These are phyloP conservation scores for Patiria miniata DNA, from an alignment of 35 echinoderm and acorn worm genomes.

Conservation along the genomic window DNA sequence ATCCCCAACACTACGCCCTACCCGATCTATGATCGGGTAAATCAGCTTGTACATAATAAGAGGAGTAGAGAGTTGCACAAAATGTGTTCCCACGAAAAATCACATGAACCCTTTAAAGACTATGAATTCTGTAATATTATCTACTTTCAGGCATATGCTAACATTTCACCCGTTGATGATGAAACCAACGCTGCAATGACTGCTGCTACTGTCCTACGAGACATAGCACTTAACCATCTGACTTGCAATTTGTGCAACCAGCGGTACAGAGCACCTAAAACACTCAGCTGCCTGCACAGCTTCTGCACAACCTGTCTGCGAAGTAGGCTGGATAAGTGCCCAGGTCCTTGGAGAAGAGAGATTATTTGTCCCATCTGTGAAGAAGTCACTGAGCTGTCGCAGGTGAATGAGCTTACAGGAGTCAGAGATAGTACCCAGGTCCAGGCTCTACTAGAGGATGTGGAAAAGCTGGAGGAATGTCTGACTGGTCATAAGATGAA, in stretches of 20 bases:
- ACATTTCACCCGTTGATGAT: too few species aligned
- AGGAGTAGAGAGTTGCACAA: too few species aligned
- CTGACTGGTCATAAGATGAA: not conserved
- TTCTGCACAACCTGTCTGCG: not conserved
- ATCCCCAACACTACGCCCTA: too few species aligned
- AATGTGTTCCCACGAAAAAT: too few species aligned
- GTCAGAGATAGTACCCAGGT: not conserved
- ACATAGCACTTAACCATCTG: not conserved
- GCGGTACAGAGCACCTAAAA: not conserved
- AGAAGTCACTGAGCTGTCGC: not conserved
- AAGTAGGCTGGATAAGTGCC: too few species aligned
- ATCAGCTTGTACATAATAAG: too few species aligned
- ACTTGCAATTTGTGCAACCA: not conserved
- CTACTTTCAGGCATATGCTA: too few species aligned
- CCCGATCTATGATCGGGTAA: too few species aligned
- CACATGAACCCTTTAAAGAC: too few species aligned
- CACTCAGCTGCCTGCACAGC: not conserved
- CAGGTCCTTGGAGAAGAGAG: too few species aligned
- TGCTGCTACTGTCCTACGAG: not conserved
- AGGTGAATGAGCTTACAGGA: not conserved
- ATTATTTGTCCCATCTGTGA: not conserved
- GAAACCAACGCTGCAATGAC: not conserved
- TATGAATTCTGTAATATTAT: too few species aligned
- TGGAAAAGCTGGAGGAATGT: not conserved
- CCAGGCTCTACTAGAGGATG: not conserved